Base-by-base conservation (phyloP, 1,140 invertebrate species). In the Nilaparvata lugens region DNA sequence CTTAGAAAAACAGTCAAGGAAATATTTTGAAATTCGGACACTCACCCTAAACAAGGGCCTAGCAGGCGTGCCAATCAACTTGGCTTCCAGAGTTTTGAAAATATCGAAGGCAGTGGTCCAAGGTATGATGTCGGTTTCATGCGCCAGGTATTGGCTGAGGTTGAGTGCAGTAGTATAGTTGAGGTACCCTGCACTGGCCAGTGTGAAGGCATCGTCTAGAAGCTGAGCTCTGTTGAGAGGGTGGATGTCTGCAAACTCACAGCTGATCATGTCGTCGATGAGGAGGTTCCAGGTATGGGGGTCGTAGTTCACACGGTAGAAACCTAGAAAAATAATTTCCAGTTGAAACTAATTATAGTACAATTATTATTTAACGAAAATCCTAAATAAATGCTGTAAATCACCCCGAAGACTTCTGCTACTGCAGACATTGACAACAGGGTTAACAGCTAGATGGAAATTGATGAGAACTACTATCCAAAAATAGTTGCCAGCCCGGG, bases 151-250 rank as follows among this genome's bases (percentile, higher is more conserved):
- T 11, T 25, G 19, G 1, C 57, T 24, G 3, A 67, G 28, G 0
- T 53, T 21, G 2, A 86, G 69, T 0, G 81, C 72, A 1, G 77
- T 63, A 0, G 65, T 62, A 43, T 83, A 82, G 18, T 73, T 52
- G 0, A 78, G 19, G 2, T 70, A 64, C 6, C 71, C 74, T 0
- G 67, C 70, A 58, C 70, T 70, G 0, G 77, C 81, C 25, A 85
- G 68, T 63, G 78, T 81, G 60, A 83, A 79, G 1, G 79, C 72
- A 66, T 86, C 83, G 62, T 84, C 78, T 6, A 86, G 66, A 13
- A 87, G 71, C 61, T 82, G 79, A 7, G 81, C 83, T 62, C 85
- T 69, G 21, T 64, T 66, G 4, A 64, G 21, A 4, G 60, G 43
- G 31, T 64, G 62, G n/a, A 67, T 64, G 2, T 58, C 18, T 1